Base-by-base conservation (phyloP, 2,888 invertebrate species). In the Phrixothrix hirtus region DNA sequence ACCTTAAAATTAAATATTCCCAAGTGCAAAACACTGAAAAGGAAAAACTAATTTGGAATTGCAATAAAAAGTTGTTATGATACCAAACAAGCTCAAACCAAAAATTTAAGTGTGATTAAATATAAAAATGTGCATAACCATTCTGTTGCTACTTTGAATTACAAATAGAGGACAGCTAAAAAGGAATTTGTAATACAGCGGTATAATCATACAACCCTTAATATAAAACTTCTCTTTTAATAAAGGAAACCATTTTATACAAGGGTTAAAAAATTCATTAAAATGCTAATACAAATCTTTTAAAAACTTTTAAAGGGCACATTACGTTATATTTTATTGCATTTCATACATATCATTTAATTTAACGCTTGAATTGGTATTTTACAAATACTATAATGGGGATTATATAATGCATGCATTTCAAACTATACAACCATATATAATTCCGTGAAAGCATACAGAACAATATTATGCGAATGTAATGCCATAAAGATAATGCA, bases 261-360 rank as follows among this genome's bases (percentile, higher is more conserved):
- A 36, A 44, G 44, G 44, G 44, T 44, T 44, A 36, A 36, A 44
- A 43, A 44, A 44, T 44, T 44, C 44, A 36, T 44, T 36, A 44
- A 44, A 44, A 44, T 44, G 44, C 36, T 26, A 44, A 44, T 44
- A 36, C 36, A 36, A 35, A 44, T 44, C 42, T 41, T 41, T 43
- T 31, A 43, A 34, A 25, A 25, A 9, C 14, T 34, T 41, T 31
- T 34, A 5, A 7, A 5, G 7, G 21, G 7, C n/a, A n/a, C n/a
- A 21, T 7, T 21, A 21, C 21, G 21, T 21, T 7, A 21, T 21
- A 21, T 21, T 21, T 5, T 21, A 5, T 7, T 21, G 21, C 7
- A 21, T 7, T 7, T 21, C n/a, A n/a, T n/a, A n/a, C n/a, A n/a
- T n/a, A n/a, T n/a, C n/a, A n/a, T n/a, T n/a, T n/a, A n/a, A n/a